These are phyloP conservation scores for Andrena cerasifolii DNA, from an alignment of 1,140 invertebrate genomes.

Conservation along the genomic window DNA sequence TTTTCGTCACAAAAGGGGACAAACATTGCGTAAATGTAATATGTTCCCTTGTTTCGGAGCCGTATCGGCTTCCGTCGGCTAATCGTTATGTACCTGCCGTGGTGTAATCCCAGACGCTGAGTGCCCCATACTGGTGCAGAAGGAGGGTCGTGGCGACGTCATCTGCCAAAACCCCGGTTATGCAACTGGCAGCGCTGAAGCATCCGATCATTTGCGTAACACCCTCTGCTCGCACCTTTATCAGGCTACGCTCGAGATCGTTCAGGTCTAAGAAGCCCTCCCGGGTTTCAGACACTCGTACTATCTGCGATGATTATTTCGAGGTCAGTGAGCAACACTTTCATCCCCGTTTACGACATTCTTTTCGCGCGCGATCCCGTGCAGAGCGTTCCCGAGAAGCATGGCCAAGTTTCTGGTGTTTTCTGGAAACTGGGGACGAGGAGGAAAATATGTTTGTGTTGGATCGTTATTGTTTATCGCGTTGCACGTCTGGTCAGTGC, in stretches of 20 bases:
- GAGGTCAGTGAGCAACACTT: slow-evolving; percentile 16
- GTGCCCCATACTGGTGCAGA: slow-evolving; percentile 91
- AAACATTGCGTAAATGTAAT: neutral
- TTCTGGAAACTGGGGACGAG: too few relatives aligned
- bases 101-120: slow-evolving; percentile 96
- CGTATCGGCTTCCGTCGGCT: neutral
- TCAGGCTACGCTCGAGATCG: slow-evolving; percentile 89
- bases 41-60: neutral
- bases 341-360: too few relatives aligned
- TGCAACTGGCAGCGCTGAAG: slow-evolving; percentile 93
- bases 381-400: too few relatives aligned
- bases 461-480: too few relatives aligned
- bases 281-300: slow-evolving; percentile 89
- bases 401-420: too few relatives aligned
- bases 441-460: too few relatives aligned
- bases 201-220: slow-evolving; percentile 89
- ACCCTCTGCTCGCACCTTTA: slow-evolving; percentile 83
- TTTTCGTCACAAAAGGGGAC: neutral
- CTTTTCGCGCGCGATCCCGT: too few relatives aligned
- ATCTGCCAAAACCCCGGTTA: slow-evolving; percentile 94
- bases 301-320: slow-evolving; percentile 83
- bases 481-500: too few relatives aligned
- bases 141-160: slow-evolving; percentile 91
- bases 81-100: slow-evolving; percentile 86
- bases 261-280: slow-evolving; percentile 91